Percentiles rank a stretch among this genome's conserved stretches.
phyloP scores from a whole-genome alignment of 2,797 vertebrate species.

The Fringilla coelebs region DNA sequence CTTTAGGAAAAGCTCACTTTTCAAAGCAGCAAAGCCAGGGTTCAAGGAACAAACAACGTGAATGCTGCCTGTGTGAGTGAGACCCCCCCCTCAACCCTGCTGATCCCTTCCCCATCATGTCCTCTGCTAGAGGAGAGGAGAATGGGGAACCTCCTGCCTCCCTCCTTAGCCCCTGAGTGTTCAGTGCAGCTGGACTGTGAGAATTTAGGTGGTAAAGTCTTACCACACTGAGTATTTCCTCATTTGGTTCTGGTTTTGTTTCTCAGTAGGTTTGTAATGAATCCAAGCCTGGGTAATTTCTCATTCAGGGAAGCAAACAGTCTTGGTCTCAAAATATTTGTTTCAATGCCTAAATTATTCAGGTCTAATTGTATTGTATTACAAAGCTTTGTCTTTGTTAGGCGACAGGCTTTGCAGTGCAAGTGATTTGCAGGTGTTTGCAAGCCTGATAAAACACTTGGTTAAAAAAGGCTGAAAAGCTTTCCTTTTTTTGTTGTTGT shows the following conservation, averaged over 20 bases:
- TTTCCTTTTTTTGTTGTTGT: not conserved
- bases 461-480: not conserved
- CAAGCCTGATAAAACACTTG: not conserved
- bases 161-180: rapidly evolving
- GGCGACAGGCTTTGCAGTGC: not conserved
- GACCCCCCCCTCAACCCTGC: not conserved
- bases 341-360: slow-evolving; percentile 48
- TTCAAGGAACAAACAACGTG: not conserved
- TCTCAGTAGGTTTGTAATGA: not conserved
- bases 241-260: not conserved
- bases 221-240: not conserved
- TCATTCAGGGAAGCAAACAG: slow-evolving; percentile 11
- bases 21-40: not conserved
- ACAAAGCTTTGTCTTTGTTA: slow-evolving; percentile 40
- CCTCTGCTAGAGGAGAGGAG: not conserved
- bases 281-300: not conserved
- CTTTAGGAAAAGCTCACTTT: not conserved
- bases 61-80: not conserved
- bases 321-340: not conserved
- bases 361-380: slow-evolving; percentile 33
- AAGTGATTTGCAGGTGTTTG: slow-evolving; percentile 37
- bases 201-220: not conserved
- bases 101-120: no score
- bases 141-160: not conserved
- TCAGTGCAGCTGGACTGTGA: not conserved